Evolutionary conservation across 1,140 invertebrate genomes (phyloP).

Genomic region (Hyphantria cunea): DNA sequence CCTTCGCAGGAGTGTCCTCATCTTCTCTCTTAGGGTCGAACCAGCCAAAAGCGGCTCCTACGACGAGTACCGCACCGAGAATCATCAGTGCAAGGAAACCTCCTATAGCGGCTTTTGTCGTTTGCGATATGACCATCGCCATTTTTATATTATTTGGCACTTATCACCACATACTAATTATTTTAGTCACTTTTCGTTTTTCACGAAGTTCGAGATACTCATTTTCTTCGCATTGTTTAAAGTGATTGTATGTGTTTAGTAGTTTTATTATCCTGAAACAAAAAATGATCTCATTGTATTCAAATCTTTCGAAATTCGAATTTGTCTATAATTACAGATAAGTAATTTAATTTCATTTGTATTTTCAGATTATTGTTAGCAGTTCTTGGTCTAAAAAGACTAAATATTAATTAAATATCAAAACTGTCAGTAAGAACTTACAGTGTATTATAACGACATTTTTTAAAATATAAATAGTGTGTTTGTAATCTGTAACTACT

Average conservation of each 20-base stretch:
- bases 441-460: no score
- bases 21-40: slow-evolving; percentile 72
- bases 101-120: slow-evolving; percentile 74
- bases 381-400: no score
- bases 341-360: no score
- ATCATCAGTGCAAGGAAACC: slow-evolving; percentile 73
- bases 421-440: no score
- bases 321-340: no score
- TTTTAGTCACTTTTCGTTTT: slow-evolving; percentile 13
- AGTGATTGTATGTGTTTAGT: background rate
- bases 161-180: slow-evolving; percentile 60
- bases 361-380: no score
- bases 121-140: slow-evolving; percentile 78
- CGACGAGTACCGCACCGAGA: slow-evolving; percentile 70
- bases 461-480: no score
- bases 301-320: no score
- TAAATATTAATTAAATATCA: no score
- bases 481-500: no score
- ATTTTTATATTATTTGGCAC: slow-evolving; percentile 52
- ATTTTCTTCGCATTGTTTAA: background rate
- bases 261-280: slow-evolving; percentile 8
- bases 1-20: slow-evolving; percentile 72
- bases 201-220: slow-evolving; percentile 12
- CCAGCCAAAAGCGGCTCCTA: slow-evolving; percentile 73
- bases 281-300: background rate